Evolutionary conservation across 1,140 invertebrate genomes (phyloP).

Genomic region (Saxidomus purpurata): DNA sequence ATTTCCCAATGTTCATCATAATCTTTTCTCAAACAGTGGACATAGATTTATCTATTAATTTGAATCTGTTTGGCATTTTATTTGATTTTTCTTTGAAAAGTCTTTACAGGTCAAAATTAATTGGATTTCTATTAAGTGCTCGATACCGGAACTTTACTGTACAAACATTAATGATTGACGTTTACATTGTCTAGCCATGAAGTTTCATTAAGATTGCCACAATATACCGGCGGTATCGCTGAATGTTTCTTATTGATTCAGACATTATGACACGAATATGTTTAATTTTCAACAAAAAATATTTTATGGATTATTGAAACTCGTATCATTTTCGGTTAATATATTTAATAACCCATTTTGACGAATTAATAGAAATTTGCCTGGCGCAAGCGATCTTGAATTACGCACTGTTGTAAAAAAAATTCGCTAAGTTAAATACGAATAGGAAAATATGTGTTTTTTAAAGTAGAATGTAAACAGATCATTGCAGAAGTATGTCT

Average conservation of each 20-base stretch:
- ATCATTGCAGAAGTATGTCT: constrained; percentile 53
- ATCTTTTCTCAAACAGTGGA: too few species aligned
- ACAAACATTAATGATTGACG: constrained; percentile 54
- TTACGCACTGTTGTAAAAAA: constrained; percentile 32
- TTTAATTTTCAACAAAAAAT: constrained; percentile 48
- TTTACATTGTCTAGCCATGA: constrained; percentile 47
- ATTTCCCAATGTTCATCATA: too few species aligned
- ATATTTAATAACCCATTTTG: constrained; percentile 50
- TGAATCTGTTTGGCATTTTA: constrained; percentile 3
- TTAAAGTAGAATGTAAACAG: constrained; percentile 58
- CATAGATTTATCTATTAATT: too few species aligned
- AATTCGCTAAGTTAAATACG: constrained; percentile 32
- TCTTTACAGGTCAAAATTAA: constrained; percentile 18
- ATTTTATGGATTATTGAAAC: constrained; percentile 55
- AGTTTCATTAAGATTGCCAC: constrained; percentile 54
- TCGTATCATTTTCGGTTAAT: constrained; percentile 56
- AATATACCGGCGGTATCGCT: constrained; percentile 24
- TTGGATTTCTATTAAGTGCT: constrained; percentile 20
- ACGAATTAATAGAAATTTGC: constrained; percentile 52
- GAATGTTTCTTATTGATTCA: constrained; percentile 38
- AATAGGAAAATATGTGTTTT: constrained; percentile 56
- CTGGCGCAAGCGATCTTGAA: background rate
- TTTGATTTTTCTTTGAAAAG: constrained; percentile 23
- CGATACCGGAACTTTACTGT: constrained; percentile 8
- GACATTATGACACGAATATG: constrained; percentile 47